These are phyloP conservation scores for Ceratina japonica DNA, from an alignment of 1,140 invertebrate genomes.

Conservation along the genomic window DNA sequence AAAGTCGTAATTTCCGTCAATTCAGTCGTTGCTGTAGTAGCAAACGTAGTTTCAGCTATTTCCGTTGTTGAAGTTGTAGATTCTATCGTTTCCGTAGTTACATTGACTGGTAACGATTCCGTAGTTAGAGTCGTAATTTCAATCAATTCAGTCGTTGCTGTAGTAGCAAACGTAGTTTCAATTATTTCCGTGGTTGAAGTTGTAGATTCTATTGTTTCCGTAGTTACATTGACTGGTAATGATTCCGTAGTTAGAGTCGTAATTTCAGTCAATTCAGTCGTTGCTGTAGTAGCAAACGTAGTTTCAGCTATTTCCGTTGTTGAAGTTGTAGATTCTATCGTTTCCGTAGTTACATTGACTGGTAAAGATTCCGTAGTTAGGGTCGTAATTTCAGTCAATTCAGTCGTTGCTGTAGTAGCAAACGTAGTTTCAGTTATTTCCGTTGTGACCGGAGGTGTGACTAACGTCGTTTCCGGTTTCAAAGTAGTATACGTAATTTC, in stretches of 20 bases:
- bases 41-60: neutral
- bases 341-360: neutral
- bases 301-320: neutral
- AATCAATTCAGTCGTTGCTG: neutral
- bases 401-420: too few relatives aligned
- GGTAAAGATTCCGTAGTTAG: too few relatives aligned
- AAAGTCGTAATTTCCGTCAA: neutral
- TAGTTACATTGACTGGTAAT: neutral
- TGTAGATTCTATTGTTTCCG: neutral
- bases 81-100: neutral
- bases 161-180: neutral
- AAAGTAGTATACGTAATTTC: neutral
- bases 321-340: too few relatives aligned
- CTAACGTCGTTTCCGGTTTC: neutral
- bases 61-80: neutral
- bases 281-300: neutral
- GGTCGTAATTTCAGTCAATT: too few relatives aligned
- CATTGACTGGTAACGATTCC: neutral
- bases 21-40: neutral
- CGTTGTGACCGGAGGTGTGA: neutral
- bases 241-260: neutral
- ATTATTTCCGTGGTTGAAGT: neutral
- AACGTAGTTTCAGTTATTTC: neutral
- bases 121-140: neutral
- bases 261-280: neutral